Conservation (phyloP, 2,888 invertebrate species). For the Orchesellides sinensis region DNA sequence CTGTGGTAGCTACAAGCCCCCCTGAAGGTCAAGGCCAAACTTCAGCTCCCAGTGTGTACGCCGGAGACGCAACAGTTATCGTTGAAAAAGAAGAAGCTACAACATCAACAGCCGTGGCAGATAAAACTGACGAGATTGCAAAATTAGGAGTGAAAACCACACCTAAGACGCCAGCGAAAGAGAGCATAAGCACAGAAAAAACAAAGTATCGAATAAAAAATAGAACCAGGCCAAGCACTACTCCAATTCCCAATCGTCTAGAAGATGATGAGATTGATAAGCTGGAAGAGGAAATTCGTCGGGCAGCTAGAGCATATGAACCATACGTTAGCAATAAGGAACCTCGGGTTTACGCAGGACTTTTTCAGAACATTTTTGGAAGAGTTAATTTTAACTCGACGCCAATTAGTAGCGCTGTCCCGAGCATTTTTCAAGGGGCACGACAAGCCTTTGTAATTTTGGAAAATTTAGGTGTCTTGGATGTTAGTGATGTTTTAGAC, state of each 20-base stretch:
- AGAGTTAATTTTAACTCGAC: conserved; percentile 70
- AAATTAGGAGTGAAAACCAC: neutral
- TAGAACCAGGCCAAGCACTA: conserved; percentile 17
- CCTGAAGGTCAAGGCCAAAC: neutral
- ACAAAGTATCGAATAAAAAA: conserved; percentile 35
- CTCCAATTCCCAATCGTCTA: conserved; percentile 1
- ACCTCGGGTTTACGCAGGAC: conserved; percentile 58
- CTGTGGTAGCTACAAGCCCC: neutral
- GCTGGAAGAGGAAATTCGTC: conserved; percentile 66
- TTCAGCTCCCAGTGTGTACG: neutral
- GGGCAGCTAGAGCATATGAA: conserved; percentile 64
- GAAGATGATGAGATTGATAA: conserved; percentile 70
- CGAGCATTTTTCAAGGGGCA: conserved; percentile 72
- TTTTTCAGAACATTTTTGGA: conserved; percentile 64
- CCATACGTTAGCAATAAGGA: conserved; percentile 63
- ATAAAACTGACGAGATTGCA: neutral
- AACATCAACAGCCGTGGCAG: neutral
- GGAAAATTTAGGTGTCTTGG: conserved; percentile 70
- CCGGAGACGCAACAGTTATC: neutral
- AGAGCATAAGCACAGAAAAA: neutral
- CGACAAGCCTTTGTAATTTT: conserved; percentile 70
- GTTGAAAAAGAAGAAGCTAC: conserved; percentile 7
- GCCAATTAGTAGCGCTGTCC: conserved; percentile 70
- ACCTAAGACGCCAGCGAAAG: neutral
- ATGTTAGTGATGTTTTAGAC: conserved; percentile 54